A percentile compares a stretch with the other conserved stretches of the same genome.
Conservation (phyloP, 2,113 vertebrate species). For the Anhinga rufa region DNA sequence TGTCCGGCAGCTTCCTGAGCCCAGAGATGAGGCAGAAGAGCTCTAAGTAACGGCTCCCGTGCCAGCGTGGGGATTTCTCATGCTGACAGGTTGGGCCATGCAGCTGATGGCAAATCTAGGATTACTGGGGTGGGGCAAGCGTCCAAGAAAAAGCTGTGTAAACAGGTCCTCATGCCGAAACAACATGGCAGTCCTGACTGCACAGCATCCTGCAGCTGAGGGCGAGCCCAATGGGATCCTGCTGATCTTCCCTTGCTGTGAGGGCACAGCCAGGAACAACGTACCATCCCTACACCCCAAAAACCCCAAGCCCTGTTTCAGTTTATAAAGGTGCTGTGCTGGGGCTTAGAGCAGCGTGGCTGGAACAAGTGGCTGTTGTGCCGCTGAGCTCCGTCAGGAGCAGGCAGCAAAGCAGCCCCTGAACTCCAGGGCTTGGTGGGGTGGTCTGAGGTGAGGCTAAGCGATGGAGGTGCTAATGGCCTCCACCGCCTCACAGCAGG, state of each 20-base stretch:
- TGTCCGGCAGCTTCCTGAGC: neutral
- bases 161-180: neutral
- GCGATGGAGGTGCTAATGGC: fast-evolving
- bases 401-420: neutral
- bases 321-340: neutral
- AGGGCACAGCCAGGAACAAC: neutral
- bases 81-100: neutral
- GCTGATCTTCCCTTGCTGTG: neutral
- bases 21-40: neutral
- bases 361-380: fast-evolving
- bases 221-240: fast-evolving
- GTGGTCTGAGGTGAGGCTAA: neutral
- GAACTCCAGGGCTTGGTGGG: too few species aligned
- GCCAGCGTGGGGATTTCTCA: neutral
- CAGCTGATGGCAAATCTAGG: neutral
- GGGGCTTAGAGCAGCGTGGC: neutral
- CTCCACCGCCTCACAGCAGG: neutral
- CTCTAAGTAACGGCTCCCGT: neutral
- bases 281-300: neutral
- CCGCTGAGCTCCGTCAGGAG: neutral
- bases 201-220: neutral
- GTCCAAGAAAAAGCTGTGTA: neutral
- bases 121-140: neutral
- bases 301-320: neutral
- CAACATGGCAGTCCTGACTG: neutral